A percentile compares a stretch with the other conserved stretches of the same genome.
phyloP scores from a whole-genome alignment of 2,113 vertebrate genomes.

The Acanthisitta chloris region DNA sequence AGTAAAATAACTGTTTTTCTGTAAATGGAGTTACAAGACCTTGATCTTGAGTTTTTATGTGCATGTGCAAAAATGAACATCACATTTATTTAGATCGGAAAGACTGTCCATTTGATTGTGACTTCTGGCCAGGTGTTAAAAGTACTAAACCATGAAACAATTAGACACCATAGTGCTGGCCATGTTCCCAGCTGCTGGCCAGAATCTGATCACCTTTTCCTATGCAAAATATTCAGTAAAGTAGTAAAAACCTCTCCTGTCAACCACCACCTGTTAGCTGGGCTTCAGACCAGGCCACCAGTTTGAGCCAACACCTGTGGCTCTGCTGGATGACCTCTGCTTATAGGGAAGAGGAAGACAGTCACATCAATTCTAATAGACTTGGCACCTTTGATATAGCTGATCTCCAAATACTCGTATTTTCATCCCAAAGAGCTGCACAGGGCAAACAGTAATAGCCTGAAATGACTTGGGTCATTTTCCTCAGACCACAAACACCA shows the following conservation, averaged over 20 bases:
- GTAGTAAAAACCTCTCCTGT: not conserved
- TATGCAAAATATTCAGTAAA: not conserved
- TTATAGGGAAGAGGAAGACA: not conserved
- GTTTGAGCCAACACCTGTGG: not conserved
- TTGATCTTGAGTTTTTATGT: not conserved
- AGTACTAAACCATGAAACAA: not conserved
- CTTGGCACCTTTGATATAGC: not conserved
- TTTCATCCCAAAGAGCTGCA: not conserved
- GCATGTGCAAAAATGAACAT: not conserved
- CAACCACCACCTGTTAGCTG: not conserved
- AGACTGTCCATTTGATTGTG: not conserved
- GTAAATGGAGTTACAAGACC: not conserved
- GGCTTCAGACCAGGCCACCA: not conserved
- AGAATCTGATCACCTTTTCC: not conserved
- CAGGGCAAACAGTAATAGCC: not conserved
- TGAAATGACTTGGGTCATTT: not conserved
- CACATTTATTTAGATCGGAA: not conserved
- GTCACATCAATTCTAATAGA: not conserved
- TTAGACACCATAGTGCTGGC: not conserved
- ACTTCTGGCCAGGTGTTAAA: not conserved
- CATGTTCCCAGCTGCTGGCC: not conserved
- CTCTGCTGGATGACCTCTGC: not conserved
- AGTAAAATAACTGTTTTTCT: not conserved
- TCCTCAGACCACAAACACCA: not conserved
- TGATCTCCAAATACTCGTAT: not conserved